Base-by-base conservation (phyloP, 2,797 vertebrate genomes). In the Danio albolineatus region DNA sequence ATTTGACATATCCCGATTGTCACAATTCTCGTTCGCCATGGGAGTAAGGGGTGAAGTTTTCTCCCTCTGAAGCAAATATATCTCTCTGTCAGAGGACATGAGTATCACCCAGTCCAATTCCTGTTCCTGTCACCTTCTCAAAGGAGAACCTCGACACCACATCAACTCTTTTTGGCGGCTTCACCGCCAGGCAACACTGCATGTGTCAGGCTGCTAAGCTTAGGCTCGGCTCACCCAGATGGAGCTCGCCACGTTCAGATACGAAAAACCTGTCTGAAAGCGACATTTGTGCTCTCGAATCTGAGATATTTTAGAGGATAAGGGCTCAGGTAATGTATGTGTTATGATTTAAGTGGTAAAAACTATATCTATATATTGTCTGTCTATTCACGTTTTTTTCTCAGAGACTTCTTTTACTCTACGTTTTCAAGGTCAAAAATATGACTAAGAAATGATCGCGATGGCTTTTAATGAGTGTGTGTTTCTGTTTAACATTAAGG, bases 111-210 rank as follows among this genome's bases (percentile, higher is more conserved):
- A 84, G 83, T 86, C 88, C 89, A 89, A 90, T 90, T 89, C 86
- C 86, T 88, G 87, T 87, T 88, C 88, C 80, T 87, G 88, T 90
- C 92, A 89, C 81, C 84, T 87, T 86, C 75, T 82, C 67, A 74
- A 78, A 84, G 71, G 85, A 88, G 88, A 77, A 80, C 86, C 79
- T 87, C 71, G 88, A 89, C 91, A 89, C 85, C 70, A 89, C 92
- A 91, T 92, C 87, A 91, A 91, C 90, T 92, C 86, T 87, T 90
- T 88, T 88, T 86, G 88, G 89, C 92, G 88, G 89, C 92, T 90
- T 90, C 71, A 81, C 87, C 89, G 90, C 86, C 88, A 90, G 87
- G 85, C 88, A 86, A 84, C 59, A 86, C 84, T 88, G 89, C 87
- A 86, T 86, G 87, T 91, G 79, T 90, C 88, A 89, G 83, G 86